Percentiles rank a stretch among this genome's conserved stretches.
Evolutionary conservation across 2,888 invertebrate species (phyloP).

Genomic region (Pseudococcus longispinus): DNA sequence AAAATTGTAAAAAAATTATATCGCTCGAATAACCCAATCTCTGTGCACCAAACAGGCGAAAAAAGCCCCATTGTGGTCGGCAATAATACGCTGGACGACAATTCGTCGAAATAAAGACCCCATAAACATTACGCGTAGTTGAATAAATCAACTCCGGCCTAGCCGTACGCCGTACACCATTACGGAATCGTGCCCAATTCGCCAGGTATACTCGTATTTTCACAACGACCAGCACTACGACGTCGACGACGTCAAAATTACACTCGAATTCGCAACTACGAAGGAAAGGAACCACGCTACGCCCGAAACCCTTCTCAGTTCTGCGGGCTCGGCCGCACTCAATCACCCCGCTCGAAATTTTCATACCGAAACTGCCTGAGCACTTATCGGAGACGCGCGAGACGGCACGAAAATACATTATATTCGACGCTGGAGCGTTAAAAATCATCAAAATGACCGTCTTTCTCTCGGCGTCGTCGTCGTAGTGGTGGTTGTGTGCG

Average conservation of each 20-base stretch:
- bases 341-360: neutral
- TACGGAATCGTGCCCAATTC: neutral
- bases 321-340: neutral
- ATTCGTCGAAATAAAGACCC: no score
- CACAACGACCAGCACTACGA: neutral
- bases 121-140: no score
- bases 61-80: neutral
- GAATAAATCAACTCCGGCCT: no score
- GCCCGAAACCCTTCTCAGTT: neutral
- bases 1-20: no score
- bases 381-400: slow-evolving; percentile 12
- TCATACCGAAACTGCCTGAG: neutral
- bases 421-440: slow-evolving; percentile 31
- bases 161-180: no score
- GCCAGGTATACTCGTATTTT: neutral
- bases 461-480: neutral
- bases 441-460: slow-evolving; percentile 34
- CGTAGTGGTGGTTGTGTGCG: neutral
- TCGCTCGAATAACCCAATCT: no score
- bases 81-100: no score
- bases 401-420: slow-evolving; percentile 6
- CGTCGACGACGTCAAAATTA: neutral
- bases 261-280: neutral
- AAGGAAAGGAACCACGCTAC: no score
- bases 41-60: no score